phyloP scores from a whole-genome alignment of 2,888 invertebrate genomes.

The Dastarcus helophoroides region DNA sequence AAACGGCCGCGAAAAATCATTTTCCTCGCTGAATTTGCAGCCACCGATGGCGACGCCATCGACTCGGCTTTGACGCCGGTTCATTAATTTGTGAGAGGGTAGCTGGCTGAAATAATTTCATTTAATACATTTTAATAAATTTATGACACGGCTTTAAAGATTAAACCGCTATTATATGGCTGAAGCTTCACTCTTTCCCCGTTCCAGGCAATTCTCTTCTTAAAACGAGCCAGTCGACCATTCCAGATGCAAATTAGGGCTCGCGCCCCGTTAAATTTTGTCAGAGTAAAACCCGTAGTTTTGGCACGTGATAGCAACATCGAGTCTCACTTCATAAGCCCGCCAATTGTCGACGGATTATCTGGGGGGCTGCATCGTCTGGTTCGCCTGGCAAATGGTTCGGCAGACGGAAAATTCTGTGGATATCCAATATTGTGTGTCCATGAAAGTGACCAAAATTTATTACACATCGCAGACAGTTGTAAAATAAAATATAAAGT shows the following conservation, averaged over 20 bases:
- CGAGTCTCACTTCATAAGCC: slow-evolving; percentile 24
- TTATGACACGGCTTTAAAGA: slow-evolving; percentile 33
- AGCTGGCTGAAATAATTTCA: slow-evolving; percentile 30
- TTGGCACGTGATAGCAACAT: slow-evolving; percentile 27
- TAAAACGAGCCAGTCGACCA: slow-evolving; percentile 30
- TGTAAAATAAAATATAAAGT: no score
- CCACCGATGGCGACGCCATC: slow-evolving; percentile 10
- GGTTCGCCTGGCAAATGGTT: no score
- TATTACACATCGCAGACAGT: no score
- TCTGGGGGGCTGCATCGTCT: no score
- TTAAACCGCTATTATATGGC: slow-evolving; percentile 36
- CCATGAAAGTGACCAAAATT: no score
- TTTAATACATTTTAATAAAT: slow-evolving; percentile 37
- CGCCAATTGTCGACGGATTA: slow-evolving; percentile 16
- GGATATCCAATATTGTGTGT: no score
- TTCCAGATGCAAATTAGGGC: slow-evolving; percentile 34
- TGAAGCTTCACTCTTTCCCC: slow-evolving; percentile 30
- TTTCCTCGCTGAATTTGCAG: no score
- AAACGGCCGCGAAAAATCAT: no score
- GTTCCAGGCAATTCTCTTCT: slow-evolving; percentile 29
- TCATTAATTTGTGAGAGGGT: slow-evolving; percentile 17
- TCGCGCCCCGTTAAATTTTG: slow-evolving; percentile 34
- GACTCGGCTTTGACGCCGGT: slow-evolving; percentile 13
- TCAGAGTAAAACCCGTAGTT: slow-evolving; percentile 25
- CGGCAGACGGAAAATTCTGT: no score